Base-by-base conservation (phyloP, 2,113 vertebrate species). In the Pteronura brasiliensis region DNA sequence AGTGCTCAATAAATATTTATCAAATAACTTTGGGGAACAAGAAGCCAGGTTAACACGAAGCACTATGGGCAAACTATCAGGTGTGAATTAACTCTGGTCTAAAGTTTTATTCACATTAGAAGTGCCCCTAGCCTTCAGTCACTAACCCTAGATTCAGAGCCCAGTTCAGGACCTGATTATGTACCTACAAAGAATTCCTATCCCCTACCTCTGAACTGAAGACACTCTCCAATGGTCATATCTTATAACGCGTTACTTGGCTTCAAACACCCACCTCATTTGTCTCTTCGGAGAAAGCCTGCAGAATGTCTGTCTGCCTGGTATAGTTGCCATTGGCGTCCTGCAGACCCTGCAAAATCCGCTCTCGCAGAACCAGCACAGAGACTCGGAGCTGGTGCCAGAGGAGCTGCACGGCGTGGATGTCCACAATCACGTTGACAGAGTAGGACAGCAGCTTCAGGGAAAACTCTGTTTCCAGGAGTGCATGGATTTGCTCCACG, bases 341-440 rank as follows among this genome's bases (percentile, higher is more conserved):
- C 98, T 99, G 99, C 15, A 99, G 98, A n/a, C 99, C 99, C 98
- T 99, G 99, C n/a, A 99, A 99, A 97, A 99, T 99, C 29, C 99
- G 99, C 88, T 99, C 99, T 96, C 99, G 99, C 97, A 99, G 99
- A 96, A 99, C 99, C 96, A 99, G 99, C 91, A 99, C 99, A 0
- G 99, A 99, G 81, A 99, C 99, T n/a, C 99, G 99, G 29, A 99
- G 99, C 98, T 99, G 99, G 95, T 99, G 99, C 99, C 99, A 99
- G 96, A 99, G 99, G 31, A 99, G 99, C 98, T 99, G 99, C 52
- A 99, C 99, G 0, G 99, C 99, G 4, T 99, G 99, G 98, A 99
- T 99, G 98, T 99, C 99, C 0, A 99, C 99, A 29, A 99, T 99
- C 98, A 99, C 99, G 90, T 99, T 99, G 98, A 99, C 99, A 0